Percentiles rank a stretch among this genome's conserved stretches.
Evolutionary conservation across 2,888 invertebrate species (phyloP).

Genomic region (Plebejus anna): DNA sequence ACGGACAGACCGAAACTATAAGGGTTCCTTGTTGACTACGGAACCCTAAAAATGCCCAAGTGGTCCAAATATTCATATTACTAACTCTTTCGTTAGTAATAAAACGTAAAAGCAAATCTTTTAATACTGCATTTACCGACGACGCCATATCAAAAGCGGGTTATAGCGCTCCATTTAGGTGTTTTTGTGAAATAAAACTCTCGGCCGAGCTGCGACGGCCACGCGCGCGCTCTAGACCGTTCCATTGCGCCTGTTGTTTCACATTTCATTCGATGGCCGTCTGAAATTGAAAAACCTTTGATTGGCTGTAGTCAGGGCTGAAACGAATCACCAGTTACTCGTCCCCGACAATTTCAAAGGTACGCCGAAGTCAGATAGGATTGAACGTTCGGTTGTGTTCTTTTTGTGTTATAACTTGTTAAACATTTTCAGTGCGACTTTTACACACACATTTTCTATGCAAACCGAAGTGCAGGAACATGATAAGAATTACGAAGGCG

Average conservation of each 20-base stretch:
- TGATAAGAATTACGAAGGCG: neutral
- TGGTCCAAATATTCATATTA: neutral
- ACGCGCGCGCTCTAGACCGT: slow-evolving; percentile 43
- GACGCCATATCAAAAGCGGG: slow-evolving; percentile 19
- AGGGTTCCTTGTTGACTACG: too few relatives aligned
- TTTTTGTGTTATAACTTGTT: slow-evolving; percentile 8
- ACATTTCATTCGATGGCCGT: slow-evolving; percentile 53
- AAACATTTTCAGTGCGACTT: neutral
- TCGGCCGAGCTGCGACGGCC: slow-evolving; percentile 37
- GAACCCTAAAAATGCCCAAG: neutral
- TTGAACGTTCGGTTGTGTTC: slow-evolving; percentile 46
- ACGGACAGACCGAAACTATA: too few relatives aligned
- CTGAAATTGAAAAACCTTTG: slow-evolving; percentile 66
- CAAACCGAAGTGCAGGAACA: neutral
- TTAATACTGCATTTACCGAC: neutral
- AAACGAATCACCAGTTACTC: slow-evolving; percentile 53
- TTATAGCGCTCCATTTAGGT: slow-evolving; percentile 26
- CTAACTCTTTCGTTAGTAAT: neutral
- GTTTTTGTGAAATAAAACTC: slow-evolving; percentile 39
- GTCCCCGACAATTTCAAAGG: slow-evolving; percentile 53
- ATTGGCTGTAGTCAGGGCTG: slow-evolving; percentile 58
- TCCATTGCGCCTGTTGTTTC: slow-evolving; percentile 56
- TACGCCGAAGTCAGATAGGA: slow-evolving; percentile 49
- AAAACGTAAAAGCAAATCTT: slow-evolving; percentile 1
- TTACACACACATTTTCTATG: neutral